Conservation (phyloP, 2,888 invertebrate species). For the Teleogryllus oceanicus region DNA sequence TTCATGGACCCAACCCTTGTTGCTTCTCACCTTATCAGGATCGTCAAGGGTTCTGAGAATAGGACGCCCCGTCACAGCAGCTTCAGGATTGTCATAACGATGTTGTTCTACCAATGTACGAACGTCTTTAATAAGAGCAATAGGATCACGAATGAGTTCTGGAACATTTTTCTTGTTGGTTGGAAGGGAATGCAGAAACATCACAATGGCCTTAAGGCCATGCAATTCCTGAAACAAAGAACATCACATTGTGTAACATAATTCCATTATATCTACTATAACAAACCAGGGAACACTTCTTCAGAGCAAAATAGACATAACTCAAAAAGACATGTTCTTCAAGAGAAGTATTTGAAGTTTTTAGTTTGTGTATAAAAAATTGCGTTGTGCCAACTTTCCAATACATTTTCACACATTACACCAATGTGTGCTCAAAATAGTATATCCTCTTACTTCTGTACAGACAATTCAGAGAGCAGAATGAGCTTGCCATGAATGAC, state of each 20-base stretch:
- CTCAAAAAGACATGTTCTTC: no score
- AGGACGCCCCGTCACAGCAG: conserved; percentile 79
- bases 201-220: conserved; percentile 70
- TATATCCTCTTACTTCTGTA: no score
- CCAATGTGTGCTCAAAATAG: no score
- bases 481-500: neutral
- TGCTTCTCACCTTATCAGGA: conserved; percentile 43
- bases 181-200: conserved; percentile 86
- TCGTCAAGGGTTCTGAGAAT: conserved; percentile 56
- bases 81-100: conserved; percentile 76
- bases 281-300: neutral
- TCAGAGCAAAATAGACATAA: no score
- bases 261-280: neutral
- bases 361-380: no score
- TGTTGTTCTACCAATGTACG: conserved; percentile 85
- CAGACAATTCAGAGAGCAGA: no score
- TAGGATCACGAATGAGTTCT: conserved; percentile 82
- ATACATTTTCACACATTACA: no score
- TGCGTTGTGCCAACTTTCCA: no score
- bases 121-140: conserved; percentile 84
- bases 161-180: conserved; percentile 89
- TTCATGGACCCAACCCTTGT: no score
- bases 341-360: no score
- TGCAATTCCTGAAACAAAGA: conserved; percentile 50
- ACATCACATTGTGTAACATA: neutral